Evolutionary conservation across 2,113 vertebrate species (phyloP).

Genomic region (Nothoprocta pentlandii): DNA sequence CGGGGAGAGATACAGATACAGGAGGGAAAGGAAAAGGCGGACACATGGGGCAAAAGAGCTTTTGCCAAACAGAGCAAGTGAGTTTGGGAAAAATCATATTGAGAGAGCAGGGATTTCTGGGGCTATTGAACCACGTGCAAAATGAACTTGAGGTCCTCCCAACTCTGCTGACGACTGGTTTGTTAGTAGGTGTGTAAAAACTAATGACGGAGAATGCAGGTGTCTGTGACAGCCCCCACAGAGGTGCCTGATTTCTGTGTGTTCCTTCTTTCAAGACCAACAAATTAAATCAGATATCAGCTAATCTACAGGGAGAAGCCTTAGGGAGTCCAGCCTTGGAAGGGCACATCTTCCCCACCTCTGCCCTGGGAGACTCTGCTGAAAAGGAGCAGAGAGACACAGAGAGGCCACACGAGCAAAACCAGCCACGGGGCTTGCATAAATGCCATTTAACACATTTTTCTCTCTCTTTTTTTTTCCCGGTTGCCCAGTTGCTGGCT

Average conservation of each 20-base stretch:
- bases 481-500: background rate
- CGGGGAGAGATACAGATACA: background rate
- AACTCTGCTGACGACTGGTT: background rate
- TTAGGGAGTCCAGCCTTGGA: background rate
- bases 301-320: background rate
- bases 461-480: background rate
- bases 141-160: background rate
- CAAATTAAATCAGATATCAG: rapidly evolving
- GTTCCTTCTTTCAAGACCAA: background rate
- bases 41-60: background rate
- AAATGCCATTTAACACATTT: background rate
- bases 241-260: background rate
- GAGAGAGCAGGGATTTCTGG: background rate
- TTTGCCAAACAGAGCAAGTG: background rate
- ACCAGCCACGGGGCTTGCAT: background rate
- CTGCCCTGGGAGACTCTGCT: rapidly evolving
- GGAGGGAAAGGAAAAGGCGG: background rate
- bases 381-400: background rate
- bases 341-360: background rate
- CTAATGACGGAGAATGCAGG: rapidly evolving
- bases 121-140: background rate
- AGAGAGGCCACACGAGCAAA: background rate
- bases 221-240: background rate
- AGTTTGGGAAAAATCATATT: background rate
- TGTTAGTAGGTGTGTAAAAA: background rate